A percentile compares a stretch with the other conserved stretches of the same genome.
Evolutionary conservation across 2,888 invertebrate genomes (phyloP).

Genomic region (Resseliella maxima): DNA sequence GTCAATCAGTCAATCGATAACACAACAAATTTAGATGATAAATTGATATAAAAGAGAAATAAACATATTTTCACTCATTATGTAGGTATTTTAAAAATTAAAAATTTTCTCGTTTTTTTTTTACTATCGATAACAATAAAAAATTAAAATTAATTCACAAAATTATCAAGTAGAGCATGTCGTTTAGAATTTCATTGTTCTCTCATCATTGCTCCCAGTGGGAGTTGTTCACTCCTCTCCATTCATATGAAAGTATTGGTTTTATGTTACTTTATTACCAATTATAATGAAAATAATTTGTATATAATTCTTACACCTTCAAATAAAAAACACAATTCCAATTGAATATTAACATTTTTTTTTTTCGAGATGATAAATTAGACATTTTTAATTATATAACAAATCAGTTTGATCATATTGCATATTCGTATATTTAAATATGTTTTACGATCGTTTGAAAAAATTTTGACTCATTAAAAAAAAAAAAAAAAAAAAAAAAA

Average conservation of each 20-base stretch:
- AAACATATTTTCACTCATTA: conserved; percentile 31
- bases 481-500: too few relatives aligned
- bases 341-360: too few relatives aligned
- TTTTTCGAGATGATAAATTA: too few relatives aligned
- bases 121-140: not conserved
- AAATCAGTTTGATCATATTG: too few relatives aligned
- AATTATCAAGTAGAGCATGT: not conserved
- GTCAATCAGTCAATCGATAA: not conserved
- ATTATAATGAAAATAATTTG: too few relatives aligned
- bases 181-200: not conserved
- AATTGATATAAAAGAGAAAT: not conserved
- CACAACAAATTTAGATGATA: not conserved
- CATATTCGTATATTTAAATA: too few relatives aligned
- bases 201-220: not conserved
- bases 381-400: too few relatives aligned
- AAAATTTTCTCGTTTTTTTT: conserved; percentile 41
- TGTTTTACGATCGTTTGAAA: too few relatives aligned
- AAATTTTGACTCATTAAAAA: too few relatives aligned
- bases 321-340: too few relatives aligned
- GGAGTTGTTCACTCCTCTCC: not conserved
- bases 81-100: conserved; percentile 46
- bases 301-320: too few relatives aligned
- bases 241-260: not conserved
- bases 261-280: too few relatives aligned
- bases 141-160: not conserved